Evolutionary conservation across 2,797 vertebrate species (phyloP).

Genomic region (Catamblyrhynchus diadema): DNA sequence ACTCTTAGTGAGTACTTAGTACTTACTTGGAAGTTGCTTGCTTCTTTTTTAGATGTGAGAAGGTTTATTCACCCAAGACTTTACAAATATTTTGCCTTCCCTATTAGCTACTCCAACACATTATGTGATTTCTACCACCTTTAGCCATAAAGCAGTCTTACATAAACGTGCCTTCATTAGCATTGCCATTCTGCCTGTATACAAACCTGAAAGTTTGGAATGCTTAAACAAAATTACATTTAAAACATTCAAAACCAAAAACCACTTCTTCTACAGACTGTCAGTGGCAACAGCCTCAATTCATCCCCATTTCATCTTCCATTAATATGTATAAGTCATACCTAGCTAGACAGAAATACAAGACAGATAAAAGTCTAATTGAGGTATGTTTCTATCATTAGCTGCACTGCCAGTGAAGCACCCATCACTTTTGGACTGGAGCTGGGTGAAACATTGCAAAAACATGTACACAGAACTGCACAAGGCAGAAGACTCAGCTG

Average conservation of each 20-base stretch:
- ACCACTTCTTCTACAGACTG: not conserved
- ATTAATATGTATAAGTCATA: not conserved
- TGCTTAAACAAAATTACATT: not conserved
- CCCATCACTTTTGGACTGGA: rapidly evolving
- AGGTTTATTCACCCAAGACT: not conserved
- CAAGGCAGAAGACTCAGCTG: not conserved
- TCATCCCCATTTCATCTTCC: not conserved
- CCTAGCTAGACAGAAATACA: not conserved
- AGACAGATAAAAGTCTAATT: not conserved
- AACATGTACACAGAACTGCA: not conserved
- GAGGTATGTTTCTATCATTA: not conserved
- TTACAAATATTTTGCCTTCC: not conserved
- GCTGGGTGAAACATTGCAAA: not conserved
- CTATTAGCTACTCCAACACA: not conserved
- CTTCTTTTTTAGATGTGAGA: not conserved
- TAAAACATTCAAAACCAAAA: not conserved
- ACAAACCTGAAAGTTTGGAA: not conserved
- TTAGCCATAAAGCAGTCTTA: not conserved
- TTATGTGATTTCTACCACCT: not conserved
- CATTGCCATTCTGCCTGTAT: not conserved
- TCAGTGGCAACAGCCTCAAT: not conserved
- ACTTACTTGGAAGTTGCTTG: not conserved
- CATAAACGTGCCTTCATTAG: not conserved
- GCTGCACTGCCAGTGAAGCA: not conserved
- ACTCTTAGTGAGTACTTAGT: not conserved